Base-by-base conservation (phyloP, 1,140 invertebrate species). In the Atta texana region DNA sequence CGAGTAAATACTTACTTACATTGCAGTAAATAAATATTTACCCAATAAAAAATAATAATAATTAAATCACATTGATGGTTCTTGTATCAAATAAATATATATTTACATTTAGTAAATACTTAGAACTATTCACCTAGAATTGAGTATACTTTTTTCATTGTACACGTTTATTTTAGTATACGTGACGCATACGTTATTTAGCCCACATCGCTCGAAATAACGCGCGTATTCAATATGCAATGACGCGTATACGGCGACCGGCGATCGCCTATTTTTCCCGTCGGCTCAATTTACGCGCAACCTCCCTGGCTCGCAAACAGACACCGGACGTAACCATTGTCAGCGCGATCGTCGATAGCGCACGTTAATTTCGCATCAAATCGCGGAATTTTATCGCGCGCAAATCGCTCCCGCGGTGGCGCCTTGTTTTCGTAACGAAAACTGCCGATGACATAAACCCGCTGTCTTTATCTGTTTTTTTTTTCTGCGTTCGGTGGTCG, bases 371-470 rank as follows among this genome's bases (percentile, higher is more conserved):
- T 85, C 74, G 49, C 63, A 21, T 66, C 51, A n/a, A 14, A 85
- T 53, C 80, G 80, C 78, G 24, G 49, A 28, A 61, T 39, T 87
- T 89, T 84, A 80, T 90, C 86, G 76, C 63, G 80, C 69, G 76
- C 82, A 84, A 90, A 90, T 90, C 86, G 81, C 59, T 74, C 66
- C 63, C 57, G 53, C 86, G 81, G 81, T 82, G 80, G 89, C 89
- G 89, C 89, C 89, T 86, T 90, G 89, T 90, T 90, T 90, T 90
- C 86, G 89, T 85, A 90, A 88, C 59, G 21, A 34, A 34, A 31
- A 3, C 81, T 28, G 61, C 76, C 28, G 28, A 31, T 3, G 88
- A 63, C 85, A 68, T 57, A 21, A 28, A 76, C 24, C 3, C 34
- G 63, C 59, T 44, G 86, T 74, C 81, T 90, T 90, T 90, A 90